Conservation (phyloP, 2,113 vertebrate genomes). For the Plotosus lineatus region DNA sequence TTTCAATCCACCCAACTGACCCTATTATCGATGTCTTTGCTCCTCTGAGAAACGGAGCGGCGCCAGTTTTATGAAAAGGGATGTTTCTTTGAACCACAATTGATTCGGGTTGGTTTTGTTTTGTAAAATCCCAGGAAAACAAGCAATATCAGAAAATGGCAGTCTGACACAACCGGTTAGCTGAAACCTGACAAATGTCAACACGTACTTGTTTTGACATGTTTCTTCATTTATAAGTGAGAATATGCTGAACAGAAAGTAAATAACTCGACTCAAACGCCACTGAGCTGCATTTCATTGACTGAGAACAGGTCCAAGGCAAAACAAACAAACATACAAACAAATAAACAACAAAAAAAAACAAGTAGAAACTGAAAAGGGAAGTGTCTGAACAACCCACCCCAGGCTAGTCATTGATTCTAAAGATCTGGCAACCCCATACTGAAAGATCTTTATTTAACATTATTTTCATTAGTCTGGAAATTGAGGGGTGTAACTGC, state of each 20-base stretch:
- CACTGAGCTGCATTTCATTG: background rate
- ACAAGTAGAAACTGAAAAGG: background rate
- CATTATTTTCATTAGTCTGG: background rate
- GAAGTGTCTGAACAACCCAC: background rate
- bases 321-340: background rate
- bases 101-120: constrained; percentile 2
- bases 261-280: constrained; percentile 6
- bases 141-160: constrained; percentile 1
- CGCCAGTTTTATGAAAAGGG: background rate
- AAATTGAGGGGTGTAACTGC: background rate
- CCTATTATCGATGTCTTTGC: background rate
- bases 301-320: background rate
- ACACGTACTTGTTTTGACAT: background rate
- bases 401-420: background rate
- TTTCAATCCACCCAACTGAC: background rate
- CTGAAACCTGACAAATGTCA: background rate
- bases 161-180: background rate
- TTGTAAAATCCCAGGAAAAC: background rate
- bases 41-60: background rate
- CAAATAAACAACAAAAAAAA: background rate
- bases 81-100: background rate
- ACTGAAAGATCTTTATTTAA: background rate
- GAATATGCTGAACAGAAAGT: background rate
- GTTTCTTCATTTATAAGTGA: background rate
- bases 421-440: background rate